These are phyloP conservation scores for Dicyrtoma fusca DNA, from an alignment of 2,888 invertebrate genomes.

Conservation along the genomic window DNA sequence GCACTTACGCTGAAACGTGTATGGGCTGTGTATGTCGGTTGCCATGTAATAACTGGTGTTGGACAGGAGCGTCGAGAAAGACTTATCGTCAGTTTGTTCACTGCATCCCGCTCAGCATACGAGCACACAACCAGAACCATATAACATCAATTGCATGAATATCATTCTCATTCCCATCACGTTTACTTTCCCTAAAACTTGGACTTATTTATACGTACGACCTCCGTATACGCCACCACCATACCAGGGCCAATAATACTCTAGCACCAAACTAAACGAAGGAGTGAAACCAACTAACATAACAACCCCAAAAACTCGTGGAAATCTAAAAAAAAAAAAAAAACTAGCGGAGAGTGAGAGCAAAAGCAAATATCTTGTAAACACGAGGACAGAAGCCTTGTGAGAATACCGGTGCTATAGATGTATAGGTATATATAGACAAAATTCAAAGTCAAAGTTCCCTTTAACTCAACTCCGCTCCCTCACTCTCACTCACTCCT, in stretches of 20 bases:
- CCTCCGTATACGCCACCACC: slow-evolving; percentile 10
- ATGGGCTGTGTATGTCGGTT: slow-evolving; percentile 11
- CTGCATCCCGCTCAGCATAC: neutral
- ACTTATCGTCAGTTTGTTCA: neutral
- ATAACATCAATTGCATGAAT: slow-evolving; percentile 4
- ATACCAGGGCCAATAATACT: no score
- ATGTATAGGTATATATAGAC: no score
- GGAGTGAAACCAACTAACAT: neutral
- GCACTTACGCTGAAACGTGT: slow-evolving; percentile 19
- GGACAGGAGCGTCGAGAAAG: neutral
- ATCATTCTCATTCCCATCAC: slow-evolving; percentile 27
- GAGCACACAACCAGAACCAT: neutral
- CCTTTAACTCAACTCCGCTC: no score
- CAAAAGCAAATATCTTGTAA: neutral
- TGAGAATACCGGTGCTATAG: no score
- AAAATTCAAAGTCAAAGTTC: no score
- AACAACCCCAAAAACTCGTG: neutral
- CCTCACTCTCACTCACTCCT: no score
- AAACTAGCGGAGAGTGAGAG: no score
- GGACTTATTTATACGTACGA: slow-evolving; percentile 28
- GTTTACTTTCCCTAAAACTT: slow-evolving; percentile 31
- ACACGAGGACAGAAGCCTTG: no score
- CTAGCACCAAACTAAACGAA: slow-evolving; percentile 8
- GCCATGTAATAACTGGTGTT: neutral
- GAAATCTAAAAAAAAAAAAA: neutral